Conservation (phyloP, 2,888 invertebrate genomes). For the Drosophila aldrichi region DNA sequence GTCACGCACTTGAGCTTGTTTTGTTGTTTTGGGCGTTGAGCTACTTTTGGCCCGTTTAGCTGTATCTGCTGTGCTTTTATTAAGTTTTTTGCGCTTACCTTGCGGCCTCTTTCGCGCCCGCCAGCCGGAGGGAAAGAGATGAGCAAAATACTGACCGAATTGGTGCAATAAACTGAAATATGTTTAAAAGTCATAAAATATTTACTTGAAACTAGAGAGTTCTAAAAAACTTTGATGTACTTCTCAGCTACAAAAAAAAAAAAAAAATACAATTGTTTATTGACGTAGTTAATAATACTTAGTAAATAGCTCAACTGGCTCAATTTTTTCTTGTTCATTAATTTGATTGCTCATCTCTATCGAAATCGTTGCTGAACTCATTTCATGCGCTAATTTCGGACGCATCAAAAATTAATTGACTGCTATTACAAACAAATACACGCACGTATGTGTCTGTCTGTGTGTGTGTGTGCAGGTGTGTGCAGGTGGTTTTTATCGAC, state of each 20-base stretch:
- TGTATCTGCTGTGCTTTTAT: conserved; percentile 56
- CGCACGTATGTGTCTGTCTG: background rate
- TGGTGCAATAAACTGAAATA: conserved; percentile 9
- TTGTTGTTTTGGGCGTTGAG: conserved; percentile 54
- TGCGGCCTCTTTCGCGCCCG: conserved; percentile 54
- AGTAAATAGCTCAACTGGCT: background rate
- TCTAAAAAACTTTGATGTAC: background rate
- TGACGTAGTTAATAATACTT: background rate
- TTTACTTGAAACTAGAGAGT: background rate
- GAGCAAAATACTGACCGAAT: conserved; percentile 25
- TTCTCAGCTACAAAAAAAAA: background rate
- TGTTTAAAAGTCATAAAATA: background rate
- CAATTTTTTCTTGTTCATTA: background rate
- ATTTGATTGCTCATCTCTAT: conserved; percentile 27
- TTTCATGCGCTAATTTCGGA: conserved; percentile 50
- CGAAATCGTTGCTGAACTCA: conserved; percentile 34
- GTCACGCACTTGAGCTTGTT: conserved; percentile 59
- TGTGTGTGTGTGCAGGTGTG: conserved; percentile 12
- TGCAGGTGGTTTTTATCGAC: conserved; percentile 44
- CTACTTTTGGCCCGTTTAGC: conserved; percentile 52
- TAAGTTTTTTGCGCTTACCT: conserved; percentile 32
- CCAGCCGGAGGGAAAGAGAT: conserved; percentile 41
- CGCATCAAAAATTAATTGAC: conserved; percentile 54
- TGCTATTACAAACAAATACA: conserved; percentile 13
- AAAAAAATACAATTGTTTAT: background rate